phyloP scores from a whole-genome alignment of 1,140 invertebrate genomes.

The Drosophila prosaltans region DNA sequence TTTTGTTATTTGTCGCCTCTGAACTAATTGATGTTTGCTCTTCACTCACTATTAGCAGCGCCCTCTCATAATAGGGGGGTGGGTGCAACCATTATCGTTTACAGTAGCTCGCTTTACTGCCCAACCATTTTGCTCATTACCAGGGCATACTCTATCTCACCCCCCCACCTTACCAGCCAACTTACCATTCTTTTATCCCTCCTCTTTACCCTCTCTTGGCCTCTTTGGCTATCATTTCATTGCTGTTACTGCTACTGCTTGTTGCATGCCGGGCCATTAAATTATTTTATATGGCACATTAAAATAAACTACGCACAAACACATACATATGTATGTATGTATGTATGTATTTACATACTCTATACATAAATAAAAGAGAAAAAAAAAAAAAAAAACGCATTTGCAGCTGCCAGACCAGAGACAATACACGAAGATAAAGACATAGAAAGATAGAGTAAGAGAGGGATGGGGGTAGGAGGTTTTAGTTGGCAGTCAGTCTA shows the following conservation, averaged over 20 bases:
- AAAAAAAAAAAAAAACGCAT: slow-evolving; percentile 39
- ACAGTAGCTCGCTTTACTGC: slow-evolving; percentile 45
- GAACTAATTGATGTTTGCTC: slow-evolving; percentile 37
- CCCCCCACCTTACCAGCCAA: not conserved
- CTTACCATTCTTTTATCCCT: not conserved
- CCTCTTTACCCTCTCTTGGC: not conserved
- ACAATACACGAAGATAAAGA: not conserved
- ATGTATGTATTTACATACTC: slow-evolving; percentile 18
- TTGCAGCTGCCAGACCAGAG: slow-evolving; percentile 25
- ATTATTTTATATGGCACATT: slow-evolving; percentile 80
- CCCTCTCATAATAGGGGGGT: slow-evolving; percentile 38
- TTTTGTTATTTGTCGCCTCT: not conserved
- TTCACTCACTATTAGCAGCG: slow-evolving; percentile 27
- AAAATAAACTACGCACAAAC: slow-evolving; percentile 55
- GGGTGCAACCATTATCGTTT: slow-evolving; percentile 53
- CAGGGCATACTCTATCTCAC: slow-evolving; percentile 12
- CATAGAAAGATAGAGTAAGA: not conserved
- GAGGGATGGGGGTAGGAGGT: not conserved
- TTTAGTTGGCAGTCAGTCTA: not conserved
- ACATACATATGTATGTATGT: slow-evolving; percentile 11
- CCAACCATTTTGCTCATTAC: slow-evolving; percentile 68
- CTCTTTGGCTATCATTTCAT: not conserved
- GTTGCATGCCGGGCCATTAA: slow-evolving; percentile 63
- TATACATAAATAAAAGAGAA: not conserved
- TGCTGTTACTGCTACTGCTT: slow-evolving; percentile 28